phyloP scores from a whole-genome alignment of 2,113 vertebrate species.

The zebrafish (Danio rerio) region DNA sequence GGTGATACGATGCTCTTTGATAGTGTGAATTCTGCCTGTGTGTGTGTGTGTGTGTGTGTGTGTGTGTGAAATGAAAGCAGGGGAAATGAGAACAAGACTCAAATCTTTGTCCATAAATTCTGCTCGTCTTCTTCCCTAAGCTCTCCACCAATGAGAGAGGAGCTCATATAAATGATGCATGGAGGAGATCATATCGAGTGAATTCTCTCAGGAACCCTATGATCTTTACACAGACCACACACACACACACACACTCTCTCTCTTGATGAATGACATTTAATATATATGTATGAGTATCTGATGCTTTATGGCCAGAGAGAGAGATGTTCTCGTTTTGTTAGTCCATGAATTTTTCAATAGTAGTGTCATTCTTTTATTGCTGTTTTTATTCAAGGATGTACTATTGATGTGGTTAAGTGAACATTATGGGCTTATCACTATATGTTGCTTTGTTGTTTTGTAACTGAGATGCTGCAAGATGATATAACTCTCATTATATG shows the following conservation, averaged over 20 bases:
- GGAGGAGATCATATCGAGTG: slow-evolving; percentile 47
- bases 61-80: slow-evolving; percentile 5
- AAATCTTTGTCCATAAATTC: slow-evolving; percentile 33
- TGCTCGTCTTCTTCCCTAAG: slow-evolving; percentile 25
- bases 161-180: slow-evolving; percentile 50
- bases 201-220: slow-evolving; percentile 46
- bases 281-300: slow-evolving; percentile 57
- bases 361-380: slow-evolving; percentile 3
- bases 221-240: slow-evolving; percentile 55
- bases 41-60: slow-evolving; percentile 29
- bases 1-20: background rate
- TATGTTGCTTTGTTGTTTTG: background rate
- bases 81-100: slow-evolving; percentile 3
- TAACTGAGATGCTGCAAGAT: background rate
- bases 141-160: slow-evolving; percentile 42
- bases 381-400: slow-evolving; percentile 5
- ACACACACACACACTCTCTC: slow-evolving; percentile 44
- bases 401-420: background rate
- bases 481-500: background rate
- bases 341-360: slow-evolving; percentile 23
- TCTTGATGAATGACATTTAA: slow-evolving; percentile 58
- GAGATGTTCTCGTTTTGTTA: slow-evolving; percentile 34
- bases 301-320: slow-evolving; percentile 30
- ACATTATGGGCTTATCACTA: background rate
- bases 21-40: background rate